Percentiles rank a stretch among this genome's conserved stretches.
phyloP scores from a whole-genome alignment of 2,888 invertebrate genomes.

The Caenorhabditis japonica region DNA sequence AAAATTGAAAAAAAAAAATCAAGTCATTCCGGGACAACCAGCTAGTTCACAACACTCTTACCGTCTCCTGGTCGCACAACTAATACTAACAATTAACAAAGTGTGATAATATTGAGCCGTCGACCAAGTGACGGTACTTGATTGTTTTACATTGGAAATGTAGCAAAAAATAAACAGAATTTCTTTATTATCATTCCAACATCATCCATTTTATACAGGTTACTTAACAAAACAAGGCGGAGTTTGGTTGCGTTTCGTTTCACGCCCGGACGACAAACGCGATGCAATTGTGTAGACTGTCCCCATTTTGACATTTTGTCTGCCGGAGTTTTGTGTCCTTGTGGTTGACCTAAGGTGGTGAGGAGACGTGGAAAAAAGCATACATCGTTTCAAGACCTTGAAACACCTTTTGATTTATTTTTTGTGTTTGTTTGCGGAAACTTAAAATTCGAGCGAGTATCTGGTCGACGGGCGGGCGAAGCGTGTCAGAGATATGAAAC shows the following conservation, averaged over 20 bases:
- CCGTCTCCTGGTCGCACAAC: constrained; percentile 44
- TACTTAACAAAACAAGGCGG: constrained; percentile 10
- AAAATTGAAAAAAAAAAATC: too few relatives aligned
- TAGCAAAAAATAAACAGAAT: neutral
- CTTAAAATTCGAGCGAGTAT: constrained; percentile 4
- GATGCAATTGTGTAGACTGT: constrained; percentile 18
- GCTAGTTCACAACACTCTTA: too few relatives aligned
- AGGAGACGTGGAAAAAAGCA: constrained; percentile 7
- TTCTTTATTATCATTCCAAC: too few relatives aligned
- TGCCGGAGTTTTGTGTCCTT: constrained; percentile 35
- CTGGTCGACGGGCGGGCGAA: too few relatives aligned
- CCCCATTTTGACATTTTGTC: constrained; percentile 15
- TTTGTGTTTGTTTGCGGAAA: neutral
- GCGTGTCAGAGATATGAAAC: too few relatives aligned
- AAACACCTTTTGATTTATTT: constrained; percentile 32
- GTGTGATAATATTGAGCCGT: constrained; percentile 23
- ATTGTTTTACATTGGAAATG: neutral
- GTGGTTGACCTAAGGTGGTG: constrained; percentile 19
- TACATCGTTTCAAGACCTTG: constrained; percentile 29
- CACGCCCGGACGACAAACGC: constrained; percentile 3
- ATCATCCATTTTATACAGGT: constrained; percentile 16
- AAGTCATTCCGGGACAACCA: too few relatives aligned
- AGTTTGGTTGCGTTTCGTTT: constrained; percentile 5
- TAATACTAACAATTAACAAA: constrained; percentile 18
- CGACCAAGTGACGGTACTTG: constrained; percentile 32